These are phyloP conservation scores for Leptinotarsa defecta DNA, from an alignment of 1,140 invertebrate genomes.

Conservation along the genomic window DNA sequence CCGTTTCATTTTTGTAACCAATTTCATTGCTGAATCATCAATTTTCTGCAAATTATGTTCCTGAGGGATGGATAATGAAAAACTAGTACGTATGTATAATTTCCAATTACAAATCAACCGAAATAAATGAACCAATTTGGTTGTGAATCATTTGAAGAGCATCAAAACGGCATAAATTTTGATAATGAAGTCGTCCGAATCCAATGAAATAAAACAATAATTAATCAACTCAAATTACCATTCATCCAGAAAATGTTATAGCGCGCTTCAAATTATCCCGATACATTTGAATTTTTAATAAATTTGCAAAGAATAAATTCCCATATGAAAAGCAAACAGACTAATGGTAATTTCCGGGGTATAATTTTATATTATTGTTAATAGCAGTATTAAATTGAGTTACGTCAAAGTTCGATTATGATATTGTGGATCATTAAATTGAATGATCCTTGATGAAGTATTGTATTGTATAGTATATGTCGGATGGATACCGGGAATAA, in stretches of 20 bases:
- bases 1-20: no score
- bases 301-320: background rate
- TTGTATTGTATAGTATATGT: background rate
- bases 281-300: background rate
- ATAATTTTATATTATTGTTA: background rate
- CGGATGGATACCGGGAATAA: background rate
- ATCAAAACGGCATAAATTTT: background rate
- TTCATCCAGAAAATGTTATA: constrained; percentile 2
- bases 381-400: background rate
- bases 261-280: background rate
- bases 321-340: background rate
- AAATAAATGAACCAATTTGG: background rate
- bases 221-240: background rate
- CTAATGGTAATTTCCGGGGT: background rate
- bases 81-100: background rate
- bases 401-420: background rate
- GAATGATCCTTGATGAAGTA: constrained; percentile 3
- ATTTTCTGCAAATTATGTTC: no score
- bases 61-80: background rate
- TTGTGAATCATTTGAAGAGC: background rate
- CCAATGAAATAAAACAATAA: constrained; percentile 1
- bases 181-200: background rate
- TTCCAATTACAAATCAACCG: background rate
- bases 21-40: no score
- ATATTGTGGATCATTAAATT: background rate